Evolutionary conservation across 2,113 vertebrate species (phyloP).

Genomic region (Tupaia tana): DNA sequence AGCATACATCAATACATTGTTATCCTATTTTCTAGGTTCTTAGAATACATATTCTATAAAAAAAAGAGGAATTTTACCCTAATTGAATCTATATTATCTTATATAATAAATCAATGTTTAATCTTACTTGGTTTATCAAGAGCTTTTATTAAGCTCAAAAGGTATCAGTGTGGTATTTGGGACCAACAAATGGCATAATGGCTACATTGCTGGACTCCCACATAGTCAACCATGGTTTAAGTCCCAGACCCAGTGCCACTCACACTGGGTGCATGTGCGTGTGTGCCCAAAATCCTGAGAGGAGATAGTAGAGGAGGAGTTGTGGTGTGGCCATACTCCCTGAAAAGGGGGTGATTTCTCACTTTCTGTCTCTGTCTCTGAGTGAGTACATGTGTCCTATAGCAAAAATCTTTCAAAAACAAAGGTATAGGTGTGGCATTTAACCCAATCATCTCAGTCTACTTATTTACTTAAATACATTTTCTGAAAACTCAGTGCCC

Average conservation of each 20-base stretch:
- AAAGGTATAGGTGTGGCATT: background rate
- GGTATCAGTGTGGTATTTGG: background rate
- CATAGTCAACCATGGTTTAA: too few relatives aligned
- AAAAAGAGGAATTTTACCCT: background rate
- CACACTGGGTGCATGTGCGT: too few relatives aligned
- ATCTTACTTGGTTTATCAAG: background rate
- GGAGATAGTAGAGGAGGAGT: too few relatives aligned
- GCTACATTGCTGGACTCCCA: too few relatives aligned
- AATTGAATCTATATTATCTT: background rate
- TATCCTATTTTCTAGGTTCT: background rate
- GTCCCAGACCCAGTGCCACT: too few relatives aligned
- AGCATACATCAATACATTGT: background rate
- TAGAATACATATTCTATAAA: background rate
- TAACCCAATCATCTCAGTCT: background rate
- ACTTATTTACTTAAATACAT: background rate
- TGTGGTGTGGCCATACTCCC: too few relatives aligned
- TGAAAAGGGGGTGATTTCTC: too few relatives aligned
- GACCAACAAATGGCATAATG: too few relatives aligned
- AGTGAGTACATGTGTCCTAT: too few relatives aligned
- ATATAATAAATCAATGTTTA: background rate
- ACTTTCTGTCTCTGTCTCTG: too few relatives aligned
- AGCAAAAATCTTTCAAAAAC: too few relatives aligned
- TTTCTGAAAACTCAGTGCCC: background rate
- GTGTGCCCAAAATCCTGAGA: too few relatives aligned
- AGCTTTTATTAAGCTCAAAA: constrained; percentile 1